Percentiles rank a stretch among this genome's conserved stretches.
Conservation (phyloP, 2,113 vertebrate genomes). For the Hippolais icterina region DNA sequence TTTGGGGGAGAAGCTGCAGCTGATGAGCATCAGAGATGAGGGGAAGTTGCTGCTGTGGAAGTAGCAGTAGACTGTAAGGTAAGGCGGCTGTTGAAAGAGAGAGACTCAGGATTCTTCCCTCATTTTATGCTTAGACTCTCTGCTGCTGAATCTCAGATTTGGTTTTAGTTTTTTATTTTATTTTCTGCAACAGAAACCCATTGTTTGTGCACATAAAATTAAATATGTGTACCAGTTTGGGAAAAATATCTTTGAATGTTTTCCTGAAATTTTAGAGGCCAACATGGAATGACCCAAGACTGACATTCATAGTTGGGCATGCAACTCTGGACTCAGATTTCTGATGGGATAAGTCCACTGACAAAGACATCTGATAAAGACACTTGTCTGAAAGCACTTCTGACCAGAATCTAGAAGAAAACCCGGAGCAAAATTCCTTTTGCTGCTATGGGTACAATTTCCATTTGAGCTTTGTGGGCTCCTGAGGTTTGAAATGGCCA, state of each 20-base stretch:
- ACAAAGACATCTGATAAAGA: neutral
- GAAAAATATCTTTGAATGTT: neutral
- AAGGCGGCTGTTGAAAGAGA: neutral
- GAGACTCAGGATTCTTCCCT: neutral
- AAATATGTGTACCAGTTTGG: neutral
- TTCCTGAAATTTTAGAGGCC: neutral
- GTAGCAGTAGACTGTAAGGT: neutral
- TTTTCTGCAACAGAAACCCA: neutral
- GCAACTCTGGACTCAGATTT: neutral
- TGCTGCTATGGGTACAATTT: neutral
- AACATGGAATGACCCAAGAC: neutral
- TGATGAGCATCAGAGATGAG: neutral
- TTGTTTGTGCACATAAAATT: neutral
- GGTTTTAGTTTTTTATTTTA: neutral
- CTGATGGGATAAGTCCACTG: neutral
- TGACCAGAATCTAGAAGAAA: neutral
- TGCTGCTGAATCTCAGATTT: neutral
- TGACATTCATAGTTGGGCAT: neutral
- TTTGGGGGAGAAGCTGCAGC: neutral
- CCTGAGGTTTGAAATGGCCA: neutral
- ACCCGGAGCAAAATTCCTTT: neutral
- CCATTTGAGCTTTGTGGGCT: neutral
- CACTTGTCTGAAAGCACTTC: neutral
- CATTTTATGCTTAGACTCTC: neutral
- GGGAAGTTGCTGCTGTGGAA: neutral